Evolutionary conservation across 2,888 invertebrate species (phyloP).

Genomic region (Ctenicera cuprea): DNA sequence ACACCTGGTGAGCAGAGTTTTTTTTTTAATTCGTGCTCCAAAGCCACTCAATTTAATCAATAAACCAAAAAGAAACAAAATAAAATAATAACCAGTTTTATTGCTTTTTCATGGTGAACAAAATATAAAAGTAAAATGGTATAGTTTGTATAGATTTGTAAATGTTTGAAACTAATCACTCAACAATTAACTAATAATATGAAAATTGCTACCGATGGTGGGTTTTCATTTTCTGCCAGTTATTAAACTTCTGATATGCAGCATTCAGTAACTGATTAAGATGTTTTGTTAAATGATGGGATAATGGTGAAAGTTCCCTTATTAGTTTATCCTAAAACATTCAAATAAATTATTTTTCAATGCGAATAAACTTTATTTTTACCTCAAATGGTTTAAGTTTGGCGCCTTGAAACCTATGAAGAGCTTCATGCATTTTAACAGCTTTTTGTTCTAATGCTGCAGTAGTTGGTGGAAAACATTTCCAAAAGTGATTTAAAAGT

Average conservation of each 20-base stretch:
- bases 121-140: constrained; percentile 25
- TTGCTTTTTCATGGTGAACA: constrained; percentile 21
- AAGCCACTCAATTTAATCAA: too few relatives aligned
- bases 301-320: constrained; percentile 86
- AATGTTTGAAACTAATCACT: constrained; percentile 6
- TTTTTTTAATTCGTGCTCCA: too few relatives aligned
- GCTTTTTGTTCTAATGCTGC: constrained; percentile 86
- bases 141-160: background rate
- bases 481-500: constrained; percentile 95
- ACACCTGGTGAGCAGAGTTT: too few relatives aligned
- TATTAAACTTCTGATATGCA: constrained; percentile 89
- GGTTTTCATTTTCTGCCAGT: constrained; percentile 82
- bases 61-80: background rate
- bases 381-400: constrained; percentile 92
- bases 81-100: constrained; percentile 23
- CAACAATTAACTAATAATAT: constrained; percentile 6
- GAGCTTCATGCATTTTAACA: constrained; percentile 91
- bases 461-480: constrained; percentile 90
- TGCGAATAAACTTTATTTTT: constrained; percentile 51
- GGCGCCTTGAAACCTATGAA: constrained; percentile 90
- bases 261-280: constrained; percentile 91
- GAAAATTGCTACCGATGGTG: constrained; percentile 64
- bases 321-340: constrained; percentile 84
- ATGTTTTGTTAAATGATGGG: constrained; percentile 88
- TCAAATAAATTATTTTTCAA: constrained; percentile 45